Evolutionary conservation across 2,888 invertebrate species (phyloP).

Genomic region (Idaea dimidiata): DNA sequence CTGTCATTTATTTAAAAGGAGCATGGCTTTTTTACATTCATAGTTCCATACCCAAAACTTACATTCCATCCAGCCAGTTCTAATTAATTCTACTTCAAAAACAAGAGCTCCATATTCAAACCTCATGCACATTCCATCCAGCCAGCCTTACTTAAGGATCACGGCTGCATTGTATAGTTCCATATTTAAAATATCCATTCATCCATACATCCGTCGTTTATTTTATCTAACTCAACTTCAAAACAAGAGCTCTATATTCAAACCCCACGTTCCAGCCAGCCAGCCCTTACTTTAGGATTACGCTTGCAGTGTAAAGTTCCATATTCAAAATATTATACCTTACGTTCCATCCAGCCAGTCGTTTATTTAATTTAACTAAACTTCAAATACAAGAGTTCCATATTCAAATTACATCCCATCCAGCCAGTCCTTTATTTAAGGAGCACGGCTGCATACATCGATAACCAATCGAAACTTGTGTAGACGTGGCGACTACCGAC

Average conservation of each 20-base stretch:
- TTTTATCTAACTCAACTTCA: too few relatives aligned
- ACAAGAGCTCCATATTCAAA: background rate
- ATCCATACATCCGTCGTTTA: too few relatives aligned
- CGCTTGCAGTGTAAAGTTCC: too few relatives aligned
- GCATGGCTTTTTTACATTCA: background rate
- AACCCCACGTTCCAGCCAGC: too few relatives aligned
- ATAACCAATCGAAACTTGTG: conserved; percentile 32
- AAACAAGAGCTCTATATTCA: background rate
- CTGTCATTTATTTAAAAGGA: background rate
- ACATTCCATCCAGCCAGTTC: too few relatives aligned
- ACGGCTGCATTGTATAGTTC: too few relatives aligned
- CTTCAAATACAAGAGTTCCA: background rate
- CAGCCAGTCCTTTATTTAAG: background rate
- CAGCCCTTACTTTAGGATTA: too few relatives aligned
- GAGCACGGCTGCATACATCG: conserved; percentile 8
- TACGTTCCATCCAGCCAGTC: too few relatives aligned
- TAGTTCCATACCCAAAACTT: background rate
- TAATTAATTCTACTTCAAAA: too few relatives aligned
- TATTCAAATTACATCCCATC: background rate
- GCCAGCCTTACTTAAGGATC: background rate
- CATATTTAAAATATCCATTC: too few relatives aligned
- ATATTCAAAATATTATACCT: too few relatives aligned
- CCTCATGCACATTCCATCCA: background rate
- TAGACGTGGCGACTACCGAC: conserved; percentile 25
- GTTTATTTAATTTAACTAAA: too few relatives aligned